These are phyloP conservation scores for Lycocerus yunnanus DNA, from an alignment of 2,888 invertebrate genomes.

Conservation along the genomic window DNA sequence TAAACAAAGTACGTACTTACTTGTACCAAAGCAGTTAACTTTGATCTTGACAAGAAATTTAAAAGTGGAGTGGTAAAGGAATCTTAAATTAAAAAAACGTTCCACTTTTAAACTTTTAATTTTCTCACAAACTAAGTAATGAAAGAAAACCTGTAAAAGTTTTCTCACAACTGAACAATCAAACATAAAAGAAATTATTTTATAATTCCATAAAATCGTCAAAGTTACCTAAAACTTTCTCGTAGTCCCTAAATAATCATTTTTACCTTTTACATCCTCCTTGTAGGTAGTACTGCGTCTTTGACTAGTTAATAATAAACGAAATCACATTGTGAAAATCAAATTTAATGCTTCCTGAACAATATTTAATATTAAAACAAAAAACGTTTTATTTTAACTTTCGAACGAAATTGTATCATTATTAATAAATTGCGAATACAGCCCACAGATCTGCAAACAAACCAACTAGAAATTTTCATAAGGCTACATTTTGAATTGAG, in stretches of 20 bases:
- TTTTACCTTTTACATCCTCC: neutral
- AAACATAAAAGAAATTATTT: neutral
- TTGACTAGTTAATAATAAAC: neutral
- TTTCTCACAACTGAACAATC: neutral
- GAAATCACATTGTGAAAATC: neutral
- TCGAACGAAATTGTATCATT: neutral
- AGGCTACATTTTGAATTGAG: too few species aligned
- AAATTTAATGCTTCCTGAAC: neutral
- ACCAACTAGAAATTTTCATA: neutral
- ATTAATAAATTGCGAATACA: neutral
- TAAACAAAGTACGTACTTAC: neutral
- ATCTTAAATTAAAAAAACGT: neutral
- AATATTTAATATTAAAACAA: neutral
- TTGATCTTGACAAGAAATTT: neutral
- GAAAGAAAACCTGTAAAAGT: neutral
- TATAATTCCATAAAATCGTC: neutral
- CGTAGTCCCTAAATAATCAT: neutral
- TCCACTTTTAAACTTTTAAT: neutral
- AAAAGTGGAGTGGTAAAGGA: neutral
- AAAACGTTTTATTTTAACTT: neutral
- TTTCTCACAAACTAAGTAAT: neutral
- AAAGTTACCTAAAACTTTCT: neutral
- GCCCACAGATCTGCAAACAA: neutral
- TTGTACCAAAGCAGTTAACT: neutral
- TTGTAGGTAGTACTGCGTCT: too few species aligned